Evolutionary conservation across 2,888 invertebrate genomes (phyloP).

Genomic region (Therioaphis trifolii): DNA sequence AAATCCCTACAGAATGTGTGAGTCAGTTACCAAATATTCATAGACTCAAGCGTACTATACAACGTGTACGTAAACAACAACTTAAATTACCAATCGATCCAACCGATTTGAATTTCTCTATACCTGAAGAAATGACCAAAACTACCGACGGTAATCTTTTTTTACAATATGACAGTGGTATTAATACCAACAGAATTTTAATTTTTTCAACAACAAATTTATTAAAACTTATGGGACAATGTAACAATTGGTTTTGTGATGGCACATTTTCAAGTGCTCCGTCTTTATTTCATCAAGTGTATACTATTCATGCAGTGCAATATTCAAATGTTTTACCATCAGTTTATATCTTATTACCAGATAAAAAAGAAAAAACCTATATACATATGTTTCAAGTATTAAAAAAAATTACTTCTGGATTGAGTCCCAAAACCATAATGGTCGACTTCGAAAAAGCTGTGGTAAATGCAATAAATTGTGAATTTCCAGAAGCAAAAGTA

Average conservation of each 20-base stretch:
- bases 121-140: constrained; percentile 11
- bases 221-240: no score
- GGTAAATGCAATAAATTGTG: not conserved
- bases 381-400: constrained; percentile 24
- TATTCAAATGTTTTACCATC: constrained; percentile 30
- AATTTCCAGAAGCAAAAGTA: not conserved
- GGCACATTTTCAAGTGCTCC: constrained; percentile 25
- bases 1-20: constrained; percentile 2
- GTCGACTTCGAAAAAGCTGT: not conserved
- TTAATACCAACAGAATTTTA: not conserved
- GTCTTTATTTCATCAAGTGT: constrained; percentile 19
- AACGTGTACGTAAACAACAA: constrained; percentile 12
- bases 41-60: constrained; percentile 16
- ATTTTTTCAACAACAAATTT: not conserved
- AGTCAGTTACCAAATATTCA: not conserved
- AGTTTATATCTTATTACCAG: constrained; percentile 27
- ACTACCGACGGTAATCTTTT: not conserved
- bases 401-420: not conserved
- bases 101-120: not conserved
- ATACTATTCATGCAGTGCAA: constrained; percentile 20
- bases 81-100: constrained; percentile 4
- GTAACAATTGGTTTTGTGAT: not conserved
- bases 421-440: not conserved
- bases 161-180: constrained; percentile 12
- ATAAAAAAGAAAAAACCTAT: constrained; percentile 42